Percentiles rank a stretch among this genome's conserved stretches.
Conservation (phyloP, 2,113 vertebrate genomes). For the western clawed frog (Xenopus tropicalis) region DNA sequence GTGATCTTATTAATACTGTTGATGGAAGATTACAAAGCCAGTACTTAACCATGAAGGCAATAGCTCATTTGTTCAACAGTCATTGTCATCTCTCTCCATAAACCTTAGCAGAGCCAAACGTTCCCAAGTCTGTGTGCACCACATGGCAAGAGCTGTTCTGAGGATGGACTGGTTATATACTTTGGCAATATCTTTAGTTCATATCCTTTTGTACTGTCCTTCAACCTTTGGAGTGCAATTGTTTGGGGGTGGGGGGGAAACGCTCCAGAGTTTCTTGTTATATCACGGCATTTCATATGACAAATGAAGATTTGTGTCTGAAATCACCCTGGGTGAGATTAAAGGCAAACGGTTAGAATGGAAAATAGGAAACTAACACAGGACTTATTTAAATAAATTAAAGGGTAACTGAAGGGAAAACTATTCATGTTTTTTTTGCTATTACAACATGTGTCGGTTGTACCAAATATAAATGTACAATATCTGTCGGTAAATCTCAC, state of each 20-base stretch:
- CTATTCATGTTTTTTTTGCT: too few relatives aligned
- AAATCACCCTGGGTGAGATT: constrained; percentile 82
- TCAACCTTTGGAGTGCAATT: constrained; percentile 49
- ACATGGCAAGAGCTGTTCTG: constrained; percentile 37
- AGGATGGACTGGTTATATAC: constrained; percentile 58
- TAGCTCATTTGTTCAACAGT: background rate
- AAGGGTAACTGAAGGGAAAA: too few relatives aligned
- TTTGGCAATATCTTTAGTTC: constrained; percentile 66
- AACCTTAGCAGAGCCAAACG: too few relatives aligned
- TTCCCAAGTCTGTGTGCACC: constrained; percentile 1
- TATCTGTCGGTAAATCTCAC: too few relatives aligned
- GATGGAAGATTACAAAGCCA: background rate
- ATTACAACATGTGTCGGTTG: too few relatives aligned
- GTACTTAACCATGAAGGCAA: background rate
- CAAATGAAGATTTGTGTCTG: constrained; percentile 94
- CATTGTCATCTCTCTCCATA: too few relatives aligned
- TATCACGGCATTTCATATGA: constrained; percentile 76
- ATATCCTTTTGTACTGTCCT: constrained; percentile 7
- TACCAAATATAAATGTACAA: too few relatives aligned
- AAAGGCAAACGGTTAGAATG: background rate
- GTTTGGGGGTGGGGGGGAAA: background rate
- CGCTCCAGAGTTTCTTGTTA: constrained; percentile 51
- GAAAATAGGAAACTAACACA: background rate
- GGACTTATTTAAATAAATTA: too few relatives aligned
- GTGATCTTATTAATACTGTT: constrained; percentile 21